Conservation (phyloP, 2,888 invertebrate species). For the Cephus pulcher region DNA sequence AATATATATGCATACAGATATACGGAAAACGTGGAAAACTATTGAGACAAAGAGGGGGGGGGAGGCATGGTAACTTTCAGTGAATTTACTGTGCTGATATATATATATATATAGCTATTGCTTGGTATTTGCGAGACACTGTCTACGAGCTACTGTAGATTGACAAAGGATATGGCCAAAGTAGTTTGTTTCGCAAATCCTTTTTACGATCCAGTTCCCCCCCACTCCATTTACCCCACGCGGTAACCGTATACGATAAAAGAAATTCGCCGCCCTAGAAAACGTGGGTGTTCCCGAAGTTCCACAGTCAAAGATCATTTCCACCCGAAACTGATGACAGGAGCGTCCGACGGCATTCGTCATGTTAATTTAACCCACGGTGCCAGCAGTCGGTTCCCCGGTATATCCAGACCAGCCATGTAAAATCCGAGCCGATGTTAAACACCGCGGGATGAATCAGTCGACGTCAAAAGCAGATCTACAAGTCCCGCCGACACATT, state of each 20-base stretch:
- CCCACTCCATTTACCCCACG: background rate
- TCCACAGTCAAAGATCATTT: too few relatives aligned
- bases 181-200: background rate
- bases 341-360: background rate
- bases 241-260: background rate
- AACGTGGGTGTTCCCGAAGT: background rate
- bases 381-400: background rate
- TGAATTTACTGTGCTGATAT: background rate
- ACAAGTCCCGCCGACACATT: slow-evolving; percentile 51
- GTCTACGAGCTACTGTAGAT: background rate
- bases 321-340: too few relatives aligned
- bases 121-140: background rate
- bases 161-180: background rate
- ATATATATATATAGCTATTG: background rate
- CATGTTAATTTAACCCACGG: background rate
- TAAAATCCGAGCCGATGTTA: slow-evolving; percentile 51
- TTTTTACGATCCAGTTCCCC: background rate
- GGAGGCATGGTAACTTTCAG: background rate
- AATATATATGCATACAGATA: background rate
- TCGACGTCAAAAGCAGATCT: slow-evolving; percentile 60
- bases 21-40: background rate
- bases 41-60: background rate
- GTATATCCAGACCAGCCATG: slow-evolving; percentile 31
- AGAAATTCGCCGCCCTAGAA: background rate
- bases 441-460: slow-evolving; percentile 52